Evolutionary conservation across 2,797 vertebrate genomes (phyloP), one percentile per base, ranked within the genome.

Genomic region (Oreochromis mossambicus): DNA sequence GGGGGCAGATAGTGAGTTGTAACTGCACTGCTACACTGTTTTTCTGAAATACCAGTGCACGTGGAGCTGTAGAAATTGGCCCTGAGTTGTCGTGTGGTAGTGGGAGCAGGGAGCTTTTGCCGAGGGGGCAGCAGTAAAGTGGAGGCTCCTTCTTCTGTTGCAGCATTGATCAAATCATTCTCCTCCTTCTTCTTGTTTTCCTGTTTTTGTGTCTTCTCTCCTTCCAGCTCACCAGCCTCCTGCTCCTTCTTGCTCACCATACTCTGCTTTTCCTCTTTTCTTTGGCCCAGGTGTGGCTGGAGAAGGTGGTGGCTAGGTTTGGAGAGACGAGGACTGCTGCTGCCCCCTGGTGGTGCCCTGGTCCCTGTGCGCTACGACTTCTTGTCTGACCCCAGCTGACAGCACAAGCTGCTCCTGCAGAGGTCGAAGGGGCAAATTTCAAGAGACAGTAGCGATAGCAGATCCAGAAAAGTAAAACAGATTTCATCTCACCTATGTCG

Each of bases 311-410:
- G 90, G 89, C 91, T 90, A 92, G 85, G 77, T 85, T 63, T 85
- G 96, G 95, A 51, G 96, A 97, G 19, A 96, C 96, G 97, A 97
- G 94, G 97, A 94, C 94, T 96, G 96, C 81, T 96, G 96, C 94
- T 97, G 97, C 83, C 97, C 95, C 97, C 94, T 96, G 96, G 92
- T 97, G 97, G 82, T 89, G 90, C 95, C 95, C 21, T 92, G 95
- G 87, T 96, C 97, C 70, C 94, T 87, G 87, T 94, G 90, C 90
- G 86, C 79, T 81, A 68, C 84, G 88, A 92, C 91, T 86, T 92
- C 83, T 73, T 81, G 89, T 91, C 81, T 81, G 90, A 90, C 87
- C 78, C 89, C 90, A 84, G 79, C 86, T 15, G 93, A 96, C 90
- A 96, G 92, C 92, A 94, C 94, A 93, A 95, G 95, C 95, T 86